Evolutionary conservation across 2,888 invertebrate genomes (phyloP), one percentile per base, ranked within the genome.

Genomic region (Junonia oenone): DNA sequence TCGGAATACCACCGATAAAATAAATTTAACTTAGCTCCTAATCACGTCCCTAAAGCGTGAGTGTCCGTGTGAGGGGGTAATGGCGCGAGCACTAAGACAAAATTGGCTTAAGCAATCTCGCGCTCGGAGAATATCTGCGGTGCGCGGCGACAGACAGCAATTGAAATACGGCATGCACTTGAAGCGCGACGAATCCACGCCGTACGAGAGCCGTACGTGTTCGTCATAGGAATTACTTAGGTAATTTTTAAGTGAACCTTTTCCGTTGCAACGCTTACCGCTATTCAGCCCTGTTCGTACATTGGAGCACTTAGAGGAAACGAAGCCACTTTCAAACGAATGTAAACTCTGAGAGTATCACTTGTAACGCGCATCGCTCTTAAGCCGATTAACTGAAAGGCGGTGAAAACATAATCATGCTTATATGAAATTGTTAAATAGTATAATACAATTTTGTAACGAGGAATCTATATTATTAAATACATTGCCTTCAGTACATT

Each of bases 221-320:
- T 85, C 80, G 75, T 87, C 86, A 88, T 89, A 83, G 78, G 75
- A 87, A 89, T 83, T 81, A 82, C 80, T 72, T 40, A 56, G 74
- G 76, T 84, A 85, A 87, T 88, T 87, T 87, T 87, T 88, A 88
- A 87, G 83, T 81, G 81, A 79, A 78, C 76, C 76, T 81, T 81
- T 79, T 71, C 73, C 82, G 81, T 78, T 86, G 84, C 85, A 85
- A 78, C 82, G 82, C 85, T 83, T 75, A 74, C 77, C 73, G 78
- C 80, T 82, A 85, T 86, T 85, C 84, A 86, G 75, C 65, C 75
- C 64, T 67, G 74, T 75, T 74, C 69, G 78, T 80, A 80, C 81
- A 79, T 75, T 76, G 71, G 66, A 81, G 82, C 83, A 85, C 86
- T 87, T 87, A 85, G 78, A 79, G 78, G 75, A 79, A 76, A 80